Percentiles rank a stretch among this genome's conserved stretches.
These are phyloP conservation scores for Symphodus melops DNA, from an alignment of 2,113 vertebrate species.

Conservation along the genomic window DNA sequence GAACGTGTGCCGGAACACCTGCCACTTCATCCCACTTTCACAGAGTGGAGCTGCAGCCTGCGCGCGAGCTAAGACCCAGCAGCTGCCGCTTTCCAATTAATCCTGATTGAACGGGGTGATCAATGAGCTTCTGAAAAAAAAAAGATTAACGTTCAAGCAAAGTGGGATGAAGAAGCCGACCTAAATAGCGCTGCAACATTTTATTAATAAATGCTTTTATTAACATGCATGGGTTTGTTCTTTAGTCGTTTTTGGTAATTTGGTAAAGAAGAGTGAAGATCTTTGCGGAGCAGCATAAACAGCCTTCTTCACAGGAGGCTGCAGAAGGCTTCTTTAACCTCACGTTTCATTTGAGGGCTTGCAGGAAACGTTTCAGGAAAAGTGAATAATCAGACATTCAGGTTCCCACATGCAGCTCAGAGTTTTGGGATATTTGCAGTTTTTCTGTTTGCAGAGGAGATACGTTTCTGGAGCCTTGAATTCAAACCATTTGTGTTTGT, in stretches of 20 bases:
- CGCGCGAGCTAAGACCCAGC: not conserved
- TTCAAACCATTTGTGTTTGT: too few species aligned
- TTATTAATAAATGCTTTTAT: not conserved
- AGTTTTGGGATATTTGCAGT: too few species aligned
- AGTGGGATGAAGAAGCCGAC: not conserved
- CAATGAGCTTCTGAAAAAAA: constrained; percentile 38
- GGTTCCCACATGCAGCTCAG: too few species aligned
- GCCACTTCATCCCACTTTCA: constrained; percentile 12
- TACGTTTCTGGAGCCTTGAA: too few species aligned
- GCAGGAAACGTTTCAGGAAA: too few species aligned
- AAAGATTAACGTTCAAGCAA: constrained; percentile 19
- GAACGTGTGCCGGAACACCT: constrained; percentile 38
- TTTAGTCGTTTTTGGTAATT: not conserved
- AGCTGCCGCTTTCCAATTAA: constrained; percentile 50
- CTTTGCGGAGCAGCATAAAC: too few species aligned
- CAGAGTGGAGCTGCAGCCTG: not conserved
- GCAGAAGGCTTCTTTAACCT: too few species aligned
- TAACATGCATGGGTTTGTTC: not conserved
- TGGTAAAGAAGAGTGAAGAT: not conserved
- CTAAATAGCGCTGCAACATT: not conserved
- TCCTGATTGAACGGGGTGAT: constrained; percentile 48
- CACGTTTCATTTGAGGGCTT: too few species aligned
- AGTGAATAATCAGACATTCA: too few species aligned
- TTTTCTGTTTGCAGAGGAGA: too few species aligned
- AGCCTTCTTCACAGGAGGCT: too few species aligned